Percentiles rank a stretch among this genome's conserved stretches.
These are phyloP conservation scores for Chaetogeoica ovagalla DNA, from an alignment of 2,888 invertebrate genomes.

Conservation along the genomic window DNA sequence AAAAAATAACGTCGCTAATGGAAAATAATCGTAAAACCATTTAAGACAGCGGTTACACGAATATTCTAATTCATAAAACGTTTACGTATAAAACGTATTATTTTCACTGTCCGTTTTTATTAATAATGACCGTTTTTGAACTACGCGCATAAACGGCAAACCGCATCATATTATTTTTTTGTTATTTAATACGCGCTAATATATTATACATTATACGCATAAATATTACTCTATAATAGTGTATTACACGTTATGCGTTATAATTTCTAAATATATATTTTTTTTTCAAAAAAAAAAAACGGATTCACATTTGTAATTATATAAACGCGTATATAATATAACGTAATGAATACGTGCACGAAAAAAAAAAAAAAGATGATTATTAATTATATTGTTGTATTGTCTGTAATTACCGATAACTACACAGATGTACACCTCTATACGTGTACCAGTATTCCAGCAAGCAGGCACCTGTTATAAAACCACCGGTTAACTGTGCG, in stretches of 20 bases:
- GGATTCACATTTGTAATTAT: constrained; percentile 8
- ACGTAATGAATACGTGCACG: background rate
- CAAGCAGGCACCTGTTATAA: too few relatives aligned
- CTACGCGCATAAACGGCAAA: too few relatives aligned
- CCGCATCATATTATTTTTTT: background rate
- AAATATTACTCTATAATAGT: too few relatives aligned
- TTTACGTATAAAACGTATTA: too few relatives aligned
- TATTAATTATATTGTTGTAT: background rate
- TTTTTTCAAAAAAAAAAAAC: background rate
- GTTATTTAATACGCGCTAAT: background rate
- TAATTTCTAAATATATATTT: background rate
- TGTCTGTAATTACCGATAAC: constrained; percentile 17
- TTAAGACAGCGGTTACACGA: too few relatives aligned
- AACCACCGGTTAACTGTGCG: constrained; percentile 9
- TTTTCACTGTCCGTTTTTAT: too few relatives aligned
- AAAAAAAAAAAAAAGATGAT: background rate
- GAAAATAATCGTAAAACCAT: too few relatives aligned
- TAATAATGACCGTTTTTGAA: too few relatives aligned
- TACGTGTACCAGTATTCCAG: too few relatives aligned
- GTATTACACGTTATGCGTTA: background rate
- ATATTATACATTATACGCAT: background rate
- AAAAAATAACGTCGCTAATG: too few relatives aligned
- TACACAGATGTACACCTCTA: background rate
- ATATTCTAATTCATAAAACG: too few relatives aligned
- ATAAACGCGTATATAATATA: background rate